Conservation (phyloP, 53 echinoderm and acorn worm species). For the Crossaster papposus region DNA sequence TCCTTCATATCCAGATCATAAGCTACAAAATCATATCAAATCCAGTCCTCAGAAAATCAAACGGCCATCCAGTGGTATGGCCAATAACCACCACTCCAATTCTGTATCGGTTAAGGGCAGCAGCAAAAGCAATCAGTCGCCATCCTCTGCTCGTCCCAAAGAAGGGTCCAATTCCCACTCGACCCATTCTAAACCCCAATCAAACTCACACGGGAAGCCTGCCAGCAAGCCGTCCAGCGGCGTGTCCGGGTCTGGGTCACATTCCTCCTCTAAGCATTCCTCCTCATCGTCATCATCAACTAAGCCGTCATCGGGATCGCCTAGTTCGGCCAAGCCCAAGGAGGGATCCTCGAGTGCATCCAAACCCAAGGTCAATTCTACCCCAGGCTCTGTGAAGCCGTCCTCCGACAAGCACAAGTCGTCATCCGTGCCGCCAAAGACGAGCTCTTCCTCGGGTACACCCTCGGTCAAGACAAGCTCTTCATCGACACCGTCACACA, state of each 20-base stretch:
- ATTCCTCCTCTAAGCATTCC: conserved; percentile 60
- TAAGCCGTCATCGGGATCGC: not conserved
- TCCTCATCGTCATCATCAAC: conserved; percentile 15
- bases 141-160: conserved; percentile 40
- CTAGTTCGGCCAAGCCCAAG: conserved; percentile 23
- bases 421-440: not conserved
- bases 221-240: conserved; percentile 37
- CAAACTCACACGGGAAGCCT: conserved; percentile 47
- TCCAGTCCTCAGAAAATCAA: conserved; percentile 43
- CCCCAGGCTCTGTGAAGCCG: conserved; percentile 21
- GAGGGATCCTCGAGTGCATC: conserved; percentile 41
- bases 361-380: conserved; percentile 52
- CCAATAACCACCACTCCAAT: conserved; percentile 58
- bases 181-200: conserved; percentile 20
- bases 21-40: conserved; percentile 42
- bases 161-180: conserved; percentile 56
- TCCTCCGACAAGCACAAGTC: conserved; percentile 32
- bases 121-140: not conserved
- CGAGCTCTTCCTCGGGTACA: conserved; percentile 24
- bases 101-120: conserved; percentile 54
- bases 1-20: conserved; percentile 25
- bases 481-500: not conserved
- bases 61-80: conserved; percentile 29
- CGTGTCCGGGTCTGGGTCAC: conserved; percentile 43
- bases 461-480: not conserved